Base-by-base conservation (phyloP, 2,113 vertebrate genomes). In the Pithys albifrons region DNA sequence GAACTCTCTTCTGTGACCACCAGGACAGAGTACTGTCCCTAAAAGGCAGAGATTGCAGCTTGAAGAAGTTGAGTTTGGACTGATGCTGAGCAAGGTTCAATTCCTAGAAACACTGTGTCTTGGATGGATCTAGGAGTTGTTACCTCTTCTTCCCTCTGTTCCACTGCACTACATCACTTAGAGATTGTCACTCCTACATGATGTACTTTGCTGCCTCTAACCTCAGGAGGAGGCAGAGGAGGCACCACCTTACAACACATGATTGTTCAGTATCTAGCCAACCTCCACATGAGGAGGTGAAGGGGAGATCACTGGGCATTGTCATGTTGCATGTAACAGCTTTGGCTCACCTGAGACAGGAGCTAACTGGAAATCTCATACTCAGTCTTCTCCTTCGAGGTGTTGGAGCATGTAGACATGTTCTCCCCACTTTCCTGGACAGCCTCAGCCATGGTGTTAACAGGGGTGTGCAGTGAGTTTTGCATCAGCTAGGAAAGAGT, bases 241-340 rank as follows among this genome's bases (percentile, higher is more conserved):
- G 18, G 18, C 45, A 65, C 18, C 19, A 19, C 41, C 52, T 82
- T 52, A 15, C 9, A 33, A 46, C 0, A 0, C 2, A 1, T 46
- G 12, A 27, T 46, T 79, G 37, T 48, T 49, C 82, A 86, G 29
- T 29, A 41, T 52, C 29, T 71, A 46, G 16, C 18, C 37, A 79
- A 19, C 23, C 45, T 52, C 6, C 6, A 0, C 11, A 48, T 67
- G 65, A 66, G 62, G 52, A 74, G 45, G 25, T 64, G n/a, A 29
- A 70, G 11, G 8, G 33, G 27, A 70, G 31, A 64, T 62, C 58
- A 7, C 11, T n/a, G 31, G 29, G 22, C 14, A 27, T 19, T 41
- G 9, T 31, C 13, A 8, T 7, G 12, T 49, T 85, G 31, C 31
- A 6, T 24, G 0, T 12, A 66, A 58, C 14, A 73, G 33, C 46